Percentiles rank a stretch among this genome's conserved stretches.
These are phyloP conservation scores for Salarias fasciatus DNA, from an alignment of 2,797 vertebrate genomes.

Conservation along the genomic window DNA sequence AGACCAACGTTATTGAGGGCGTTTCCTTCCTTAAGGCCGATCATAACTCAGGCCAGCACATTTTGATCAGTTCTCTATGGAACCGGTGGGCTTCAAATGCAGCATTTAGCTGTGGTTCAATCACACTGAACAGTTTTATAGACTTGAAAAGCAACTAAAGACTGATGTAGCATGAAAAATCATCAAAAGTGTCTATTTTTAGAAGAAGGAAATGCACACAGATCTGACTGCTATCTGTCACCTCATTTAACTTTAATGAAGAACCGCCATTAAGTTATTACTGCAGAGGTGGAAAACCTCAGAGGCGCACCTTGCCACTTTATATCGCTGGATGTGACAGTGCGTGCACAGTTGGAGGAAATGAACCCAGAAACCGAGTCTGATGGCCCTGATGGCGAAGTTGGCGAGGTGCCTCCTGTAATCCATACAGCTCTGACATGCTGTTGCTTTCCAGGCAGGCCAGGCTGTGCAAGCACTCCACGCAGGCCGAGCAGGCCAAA, in stretches of 20 bases:
- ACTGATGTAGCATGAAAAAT: too few relatives aligned
- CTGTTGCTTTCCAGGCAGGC: conserved; percentile 32
- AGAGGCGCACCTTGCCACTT: conserved; percentile 16
- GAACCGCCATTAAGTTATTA: neutral
- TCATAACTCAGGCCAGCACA: neutral
- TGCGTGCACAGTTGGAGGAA: conserved; percentile 44
- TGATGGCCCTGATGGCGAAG: conserved; percentile 47
- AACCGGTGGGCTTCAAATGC: too few relatives aligned
- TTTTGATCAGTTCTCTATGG: neutral
- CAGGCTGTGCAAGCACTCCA: conserved; percentile 32
- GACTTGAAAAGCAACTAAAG: too few relatives aligned
- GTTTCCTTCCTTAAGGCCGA: neutral
- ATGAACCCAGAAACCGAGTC: conserved; percentile 43
- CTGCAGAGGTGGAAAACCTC: neutral
- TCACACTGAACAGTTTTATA: neutral
- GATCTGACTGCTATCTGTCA: neutral
- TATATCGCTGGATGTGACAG: conserved; percentile 35
- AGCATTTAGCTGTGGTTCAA: neutral
- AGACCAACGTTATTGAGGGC: neutral
- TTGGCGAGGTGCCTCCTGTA: conserved; percentile 44
- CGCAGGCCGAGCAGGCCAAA: conserved; percentile 22
- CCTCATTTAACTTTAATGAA: neutral
- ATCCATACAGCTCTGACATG: conserved; percentile 50
- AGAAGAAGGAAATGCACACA: neutral
- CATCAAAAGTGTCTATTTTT: neutral